Base-by-base conservation (phyloP, 2,113 vertebrate species). In the Scomber scombrus region DNA sequence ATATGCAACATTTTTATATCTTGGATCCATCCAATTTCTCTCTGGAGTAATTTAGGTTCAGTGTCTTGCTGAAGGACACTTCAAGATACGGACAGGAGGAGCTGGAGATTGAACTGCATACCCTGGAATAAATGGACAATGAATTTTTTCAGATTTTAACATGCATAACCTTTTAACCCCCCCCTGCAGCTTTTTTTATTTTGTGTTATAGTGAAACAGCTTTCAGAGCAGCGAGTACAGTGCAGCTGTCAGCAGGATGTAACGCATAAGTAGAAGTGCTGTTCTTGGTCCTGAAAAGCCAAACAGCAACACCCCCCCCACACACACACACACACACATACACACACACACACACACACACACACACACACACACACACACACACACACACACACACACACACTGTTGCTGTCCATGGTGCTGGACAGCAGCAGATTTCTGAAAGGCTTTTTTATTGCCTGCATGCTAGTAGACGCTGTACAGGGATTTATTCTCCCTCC, bases 251-350 rank as follows among this genome's bases (percentile, higher is more conserved):
- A 65, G 62, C 71, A 74, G 64, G 60, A 73, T 67, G n/a, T 58
- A 12, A 64, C 77, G 50, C 75, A 78, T 71, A 62, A 54, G 19
- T 45, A 55, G 16, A 31, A 43, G 62, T 4, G 18, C 83, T 89
- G 89, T 91, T 88, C 82, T 79, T 86, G 80, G 86, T 88, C 71
- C 89, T 91, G 82, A 81, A 75, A 66, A 67, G 13, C 34, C 54
- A 47, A 51, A 71, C 60, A 46, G 55, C 54, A 2, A 16, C 76
- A 23, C n/a, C 4, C 47, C 7, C 31, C 31, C 31, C 1, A 3
- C 4, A 0, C 7, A 5, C 31, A 8, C 64, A 43, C 16, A 26
- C 18, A 8, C 64, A 43, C 16, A 26, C 18, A n/a, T n/a, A n/a
- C n/a, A n/a, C n/a, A n/a, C n/a, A n/a, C n/a, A n/a, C 31, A 3